Conservation (phyloP, 1,140 invertebrate genomes). For the Thaumetopoea pityocampa region DNA sequence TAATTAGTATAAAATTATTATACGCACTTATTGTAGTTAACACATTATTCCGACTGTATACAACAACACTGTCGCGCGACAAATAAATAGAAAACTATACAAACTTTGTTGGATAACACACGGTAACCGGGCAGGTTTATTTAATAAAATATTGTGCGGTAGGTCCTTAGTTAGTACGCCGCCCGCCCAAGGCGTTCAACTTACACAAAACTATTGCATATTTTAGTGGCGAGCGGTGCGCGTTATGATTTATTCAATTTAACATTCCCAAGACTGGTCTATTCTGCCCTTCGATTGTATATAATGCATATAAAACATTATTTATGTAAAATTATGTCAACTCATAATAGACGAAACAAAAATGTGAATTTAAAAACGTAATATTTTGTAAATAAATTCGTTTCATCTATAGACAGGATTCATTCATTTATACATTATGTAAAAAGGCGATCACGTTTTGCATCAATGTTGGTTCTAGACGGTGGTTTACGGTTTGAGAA, state of each 20-base stretch:
- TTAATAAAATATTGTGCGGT: slow-evolving; percentile 56
- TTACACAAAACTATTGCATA: slow-evolving; percentile 69
- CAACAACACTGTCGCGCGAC: slow-evolving; percentile 32
- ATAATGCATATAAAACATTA: slow-evolving; percentile 47
- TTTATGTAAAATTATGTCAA: slow-evolving; percentile 11
- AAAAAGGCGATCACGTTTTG: too few relatives aligned
- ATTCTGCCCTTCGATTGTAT: slow-evolving; percentile 53
- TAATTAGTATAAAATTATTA: too few relatives aligned
- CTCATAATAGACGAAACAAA: too few relatives aligned
- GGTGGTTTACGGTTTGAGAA: too few relatives aligned
- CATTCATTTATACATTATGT: too few relatives aligned
- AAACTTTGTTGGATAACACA: slow-evolving; percentile 49
- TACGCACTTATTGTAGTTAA: background rate
- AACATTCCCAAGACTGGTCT: slow-evolving; percentile 52
- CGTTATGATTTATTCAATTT: slow-evolving; percentile 63
- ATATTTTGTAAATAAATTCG: too few relatives aligned
- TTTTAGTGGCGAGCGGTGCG: slow-evolving; percentile 59
- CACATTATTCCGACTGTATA: background rate
- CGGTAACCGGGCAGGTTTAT: slow-evolving; percentile 39
- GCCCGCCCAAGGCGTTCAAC: slow-evolving; percentile 50
- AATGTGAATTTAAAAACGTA: too few relatives aligned
- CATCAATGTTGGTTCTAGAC: too few relatives aligned
- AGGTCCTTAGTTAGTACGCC: slow-evolving; percentile 43
- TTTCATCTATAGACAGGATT: too few relatives aligned
- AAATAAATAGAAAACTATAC: slow-evolving; percentile 43